A percentile compares a stretch with the other conserved stretches of the same genome.
phyloP scores from a whole-genome alignment of 2,113 vertebrate species.

The Steatornis caripensis region DNA sequence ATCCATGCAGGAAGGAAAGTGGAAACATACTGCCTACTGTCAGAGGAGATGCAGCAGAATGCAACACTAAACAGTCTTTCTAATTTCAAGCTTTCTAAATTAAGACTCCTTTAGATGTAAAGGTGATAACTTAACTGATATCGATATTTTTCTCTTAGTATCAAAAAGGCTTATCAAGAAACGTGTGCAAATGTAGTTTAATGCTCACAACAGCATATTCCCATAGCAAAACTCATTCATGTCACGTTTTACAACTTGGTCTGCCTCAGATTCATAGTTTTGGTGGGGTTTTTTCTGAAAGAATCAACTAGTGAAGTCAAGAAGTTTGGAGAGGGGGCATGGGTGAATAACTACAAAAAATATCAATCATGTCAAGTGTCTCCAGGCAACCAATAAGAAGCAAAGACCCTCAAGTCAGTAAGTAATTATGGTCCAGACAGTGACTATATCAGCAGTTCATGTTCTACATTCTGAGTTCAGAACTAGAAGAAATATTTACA shows the following conservation, averaged over 20 bases:
- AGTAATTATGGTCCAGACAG: not conserved
- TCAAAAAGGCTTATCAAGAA: not conserved
- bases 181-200: not conserved
- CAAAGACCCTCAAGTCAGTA: not conserved
- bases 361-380: not conserved
- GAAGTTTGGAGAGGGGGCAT: fast-evolving
- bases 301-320: not conserved
- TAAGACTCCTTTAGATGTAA: not conserved
- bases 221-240: not conserved
- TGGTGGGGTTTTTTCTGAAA: not conserved
- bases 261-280: not conserved
- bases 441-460: not conserved
- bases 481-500: constrained; percentile 4
- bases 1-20: not conserved
- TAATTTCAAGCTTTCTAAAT: not conserved
- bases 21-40: not conserved
- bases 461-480: not conserved
- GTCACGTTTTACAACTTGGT: not conserved
- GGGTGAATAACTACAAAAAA: not conserved
- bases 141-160: not conserved
- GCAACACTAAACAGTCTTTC: not conserved
- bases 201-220: not conserved
- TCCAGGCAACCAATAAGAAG: not conserved
- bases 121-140: not conserved
- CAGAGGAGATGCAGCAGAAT: not conserved